Evolutionary conservation across 2,888 invertebrate species (phyloP).

Genomic region (Chorisops tibialis): DNA sequence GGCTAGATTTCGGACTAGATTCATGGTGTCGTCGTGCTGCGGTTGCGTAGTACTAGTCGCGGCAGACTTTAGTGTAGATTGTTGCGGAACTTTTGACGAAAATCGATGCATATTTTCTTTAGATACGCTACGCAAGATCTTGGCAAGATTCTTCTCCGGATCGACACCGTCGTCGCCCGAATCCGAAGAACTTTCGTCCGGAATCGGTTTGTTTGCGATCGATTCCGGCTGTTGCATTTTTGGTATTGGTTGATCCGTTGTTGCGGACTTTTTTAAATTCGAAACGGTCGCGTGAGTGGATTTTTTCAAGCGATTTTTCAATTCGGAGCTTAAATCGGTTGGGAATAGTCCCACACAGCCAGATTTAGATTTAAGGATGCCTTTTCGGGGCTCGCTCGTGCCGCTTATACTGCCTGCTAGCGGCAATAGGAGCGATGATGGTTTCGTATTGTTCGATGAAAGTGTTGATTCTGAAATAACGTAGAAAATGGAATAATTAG

Average conservation of each 20-base stretch:
- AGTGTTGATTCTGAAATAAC: constrained; percentile 27
- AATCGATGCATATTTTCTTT: constrained; percentile 43
- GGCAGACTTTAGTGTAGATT: neutral
- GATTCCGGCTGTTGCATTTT: neutral
- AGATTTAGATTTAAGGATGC: constrained; percentile 47
- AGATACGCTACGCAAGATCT: constrained; percentile 44
- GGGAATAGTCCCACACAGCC: constrained; percentile 47
- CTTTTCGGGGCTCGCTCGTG: constrained; percentile 39
- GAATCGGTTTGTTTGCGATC: constrained; percentile 17
- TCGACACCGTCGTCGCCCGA: constrained; percentile 36
- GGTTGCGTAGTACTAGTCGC: neutral
- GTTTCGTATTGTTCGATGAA: constrained; percentile 21
- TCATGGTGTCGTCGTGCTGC: constrained; percentile 47
- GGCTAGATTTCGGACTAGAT: constrained; percentile 47
- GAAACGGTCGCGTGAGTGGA: constrained; percentile 49
- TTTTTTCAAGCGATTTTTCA: constrained; percentile 49
- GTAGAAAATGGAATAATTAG: neutral
- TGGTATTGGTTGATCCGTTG: constrained; percentile 32
- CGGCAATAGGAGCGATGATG: constrained; percentile 30
- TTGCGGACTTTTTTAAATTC: constrained; percentile 48
- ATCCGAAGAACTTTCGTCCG: constrained; percentile 31
- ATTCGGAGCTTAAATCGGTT: constrained; percentile 48
- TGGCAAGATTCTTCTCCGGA: constrained; percentile 44
- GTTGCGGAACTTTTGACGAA: constrained; percentile 9
- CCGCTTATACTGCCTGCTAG: constrained; percentile 26